phyloP scores from a whole-genome alignment of 2,888 invertebrate species.

The Hirtodrosophila alboralis region DNA sequence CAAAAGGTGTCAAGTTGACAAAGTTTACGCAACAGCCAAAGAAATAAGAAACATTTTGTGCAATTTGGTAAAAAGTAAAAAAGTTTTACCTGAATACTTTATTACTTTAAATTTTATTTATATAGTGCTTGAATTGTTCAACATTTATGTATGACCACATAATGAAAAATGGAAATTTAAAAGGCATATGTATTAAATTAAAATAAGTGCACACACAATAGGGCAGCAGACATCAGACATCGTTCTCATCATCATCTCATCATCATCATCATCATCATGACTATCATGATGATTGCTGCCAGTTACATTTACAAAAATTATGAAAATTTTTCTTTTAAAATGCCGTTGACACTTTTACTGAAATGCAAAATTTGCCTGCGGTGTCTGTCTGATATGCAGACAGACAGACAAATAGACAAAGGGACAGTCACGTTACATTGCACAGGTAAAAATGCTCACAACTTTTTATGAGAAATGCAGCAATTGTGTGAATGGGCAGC shows the following conservation, averaged over 20 bases:
- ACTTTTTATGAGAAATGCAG: constrained; percentile 8
- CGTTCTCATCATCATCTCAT: not conserved
- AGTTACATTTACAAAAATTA: constrained; percentile 55
- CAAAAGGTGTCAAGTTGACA: constrained; percentile 23
- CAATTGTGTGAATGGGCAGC: not conserved
- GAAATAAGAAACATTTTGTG: constrained; percentile 18
- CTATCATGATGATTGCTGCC: constrained; percentile 36
- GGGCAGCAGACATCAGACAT: constrained; percentile 1
- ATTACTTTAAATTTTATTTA: constrained; percentile 5
- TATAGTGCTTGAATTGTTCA: constrained; percentile 7
- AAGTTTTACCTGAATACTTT: constrained; percentile 12
- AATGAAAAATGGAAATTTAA: constrained; percentile 8
- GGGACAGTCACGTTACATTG: constrained; percentile 10
- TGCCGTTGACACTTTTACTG: constrained; percentile 55
- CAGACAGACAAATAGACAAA: constrained; percentile 11
- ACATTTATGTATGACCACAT: constrained; percentile 21
- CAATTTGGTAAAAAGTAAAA: constrained; percentile 11
- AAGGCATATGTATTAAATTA: constrained; percentile 30
- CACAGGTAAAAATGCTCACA: constrained; percentile 24
- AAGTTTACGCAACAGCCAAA: constrained; percentile 17
- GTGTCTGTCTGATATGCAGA: constrained; percentile 39
- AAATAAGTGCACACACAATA: constrained; percentile 15
- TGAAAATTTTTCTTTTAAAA: constrained; percentile 48
- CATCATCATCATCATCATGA: not conserved
- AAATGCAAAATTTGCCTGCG: constrained; percentile 44